phyloP scores from a whole-genome alignment of 2,113 vertebrate genomes.

The Eira barbara region DNA sequence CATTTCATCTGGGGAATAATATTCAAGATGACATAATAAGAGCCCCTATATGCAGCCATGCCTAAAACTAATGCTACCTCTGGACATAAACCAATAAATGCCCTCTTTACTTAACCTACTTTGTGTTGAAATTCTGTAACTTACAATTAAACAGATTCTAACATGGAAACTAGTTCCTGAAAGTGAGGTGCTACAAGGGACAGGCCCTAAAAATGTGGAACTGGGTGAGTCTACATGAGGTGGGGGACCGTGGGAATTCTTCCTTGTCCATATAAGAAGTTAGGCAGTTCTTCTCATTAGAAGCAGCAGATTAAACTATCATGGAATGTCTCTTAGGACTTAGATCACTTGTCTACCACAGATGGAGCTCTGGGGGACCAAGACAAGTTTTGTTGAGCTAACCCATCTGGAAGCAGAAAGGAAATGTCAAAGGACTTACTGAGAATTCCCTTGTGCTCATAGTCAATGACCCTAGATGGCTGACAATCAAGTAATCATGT shows the following conservation, averaged over 20 bases:
- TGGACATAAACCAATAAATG: not conserved
- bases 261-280: not conserved
- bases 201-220: not conserved
- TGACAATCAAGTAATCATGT: not conserved
- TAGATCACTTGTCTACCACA: not conserved
- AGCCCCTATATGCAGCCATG: not conserved
- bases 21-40: not conserved
- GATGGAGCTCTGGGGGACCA: not conserved
- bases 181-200: not conserved
- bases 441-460: not conserved
- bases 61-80: not conserved
- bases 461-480: not conserved
- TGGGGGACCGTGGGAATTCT: not conserved
- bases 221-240: not conserved
- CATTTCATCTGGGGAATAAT: not conserved
- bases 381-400: not conserved
- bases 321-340: not conserved
- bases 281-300: not conserved
- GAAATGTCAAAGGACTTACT: not conserved
- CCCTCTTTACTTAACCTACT: not conserved
- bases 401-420: not conserved
- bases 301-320: not conserved
- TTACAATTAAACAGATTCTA: not conserved
- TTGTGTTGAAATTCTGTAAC: not conserved
- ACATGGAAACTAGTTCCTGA: not conserved